Evolutionary conservation across 1,140 invertebrate species (phyloP).

Genomic region (Drosophila dunni): DNA sequence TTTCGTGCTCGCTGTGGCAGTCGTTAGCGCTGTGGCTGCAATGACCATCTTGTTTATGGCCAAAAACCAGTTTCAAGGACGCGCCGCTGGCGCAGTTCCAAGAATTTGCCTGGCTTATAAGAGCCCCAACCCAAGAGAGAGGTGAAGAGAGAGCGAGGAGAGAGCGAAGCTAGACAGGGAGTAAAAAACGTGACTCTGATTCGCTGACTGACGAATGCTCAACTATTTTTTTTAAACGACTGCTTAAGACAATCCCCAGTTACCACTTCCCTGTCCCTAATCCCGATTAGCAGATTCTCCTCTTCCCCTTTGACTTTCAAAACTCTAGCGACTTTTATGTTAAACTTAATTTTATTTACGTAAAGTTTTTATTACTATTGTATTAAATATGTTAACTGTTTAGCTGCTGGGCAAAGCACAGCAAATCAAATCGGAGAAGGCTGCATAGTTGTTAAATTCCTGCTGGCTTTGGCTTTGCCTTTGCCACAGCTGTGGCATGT

Average conservation of each 20-base stretch:
- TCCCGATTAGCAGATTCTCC: background rate
- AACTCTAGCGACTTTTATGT: slow-evolving; percentile 1
- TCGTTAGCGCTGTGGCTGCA: slow-evolving; percentile 27
- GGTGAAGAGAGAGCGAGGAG: background rate
- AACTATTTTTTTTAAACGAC: slow-evolving; percentile 24
- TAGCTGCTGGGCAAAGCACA: slow-evolving; percentile 28
- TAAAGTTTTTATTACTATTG: slow-evolving; percentile 8
- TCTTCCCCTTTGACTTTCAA: background rate
- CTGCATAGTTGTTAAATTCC: slow-evolving; percentile 75
- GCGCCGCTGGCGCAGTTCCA: slow-evolving; percentile 66
- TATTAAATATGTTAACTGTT: slow-evolving; percentile 21
- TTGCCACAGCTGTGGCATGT: slow-evolving; percentile 64
- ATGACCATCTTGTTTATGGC: slow-evolving; percentile 62
- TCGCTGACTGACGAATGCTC: slow-evolving; percentile 15
- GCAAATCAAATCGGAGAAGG: slow-evolving; percentile 23
- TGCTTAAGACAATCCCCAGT: background rate
- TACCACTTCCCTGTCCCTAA: background rate
- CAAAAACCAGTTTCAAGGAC: slow-evolving; percentile 74
- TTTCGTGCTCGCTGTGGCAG: slow-evolving; percentile 14
- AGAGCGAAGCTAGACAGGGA: background rate
- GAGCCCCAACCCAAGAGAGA: slow-evolving; percentile 2
- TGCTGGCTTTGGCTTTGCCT: slow-evolving; percentile 41
- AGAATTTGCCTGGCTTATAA: slow-evolving; percentile 67
- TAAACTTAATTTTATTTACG: slow-evolving; percentile 8
- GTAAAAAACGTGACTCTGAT: slow-evolving; percentile 18